A percentile compares a stretch with the other conserved stretches of the same genome.
These are phyloP conservation scores for Enoplolaimus lenunculus DNA, from an alignment of 2,888 invertebrate genomes.

Conservation along the genomic window DNA sequence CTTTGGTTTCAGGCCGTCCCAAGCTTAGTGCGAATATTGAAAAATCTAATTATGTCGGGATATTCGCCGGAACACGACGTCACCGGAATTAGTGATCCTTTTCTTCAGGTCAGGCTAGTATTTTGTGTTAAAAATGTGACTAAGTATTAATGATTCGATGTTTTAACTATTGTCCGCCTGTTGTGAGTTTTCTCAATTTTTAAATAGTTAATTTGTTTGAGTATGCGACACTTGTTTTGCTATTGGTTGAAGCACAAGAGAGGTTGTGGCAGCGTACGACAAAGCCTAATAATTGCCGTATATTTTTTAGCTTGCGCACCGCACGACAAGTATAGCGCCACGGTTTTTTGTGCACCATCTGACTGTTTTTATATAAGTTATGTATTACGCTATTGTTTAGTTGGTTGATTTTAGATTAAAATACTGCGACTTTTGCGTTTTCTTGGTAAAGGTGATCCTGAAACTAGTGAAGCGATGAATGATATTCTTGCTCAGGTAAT, in stretches of 20 bases:
- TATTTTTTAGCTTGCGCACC: too few species aligned
- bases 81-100: slow-evolving; percentile 96
- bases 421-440: slow-evolving; percentile 82
- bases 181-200: slow-evolving; percentile 10
- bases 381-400: too few species aligned
- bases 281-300: too few species aligned
- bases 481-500: slow-evolving; percentile 86
- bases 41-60: slow-evolving; percentile 91
- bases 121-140: too few species aligned
- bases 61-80: slow-evolving; percentile 99
- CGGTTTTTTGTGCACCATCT: too few species aligned
- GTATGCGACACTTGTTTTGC: not conserved
- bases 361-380: too few species aligned
- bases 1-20: slow-evolving; percentile 88
- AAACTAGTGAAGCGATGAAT: slow-evolving; percentile 98
- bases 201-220: too few species aligned
- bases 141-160: not conserved
- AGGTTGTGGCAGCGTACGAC: too few species aligned
- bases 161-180: not conserved
- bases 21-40: slow-evolving; percentile 89
- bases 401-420: slow-evolving; percentile 71
- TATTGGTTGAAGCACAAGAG: slow-evolving; percentile 10
- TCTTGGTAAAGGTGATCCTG: slow-evolving; percentile 84
- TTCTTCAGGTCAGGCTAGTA: slow-evolving; percentile 66
- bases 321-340: too few species aligned